Conservation (phyloP, 2,888 invertebrate species). For the Periphyllus acericola region DNA sequence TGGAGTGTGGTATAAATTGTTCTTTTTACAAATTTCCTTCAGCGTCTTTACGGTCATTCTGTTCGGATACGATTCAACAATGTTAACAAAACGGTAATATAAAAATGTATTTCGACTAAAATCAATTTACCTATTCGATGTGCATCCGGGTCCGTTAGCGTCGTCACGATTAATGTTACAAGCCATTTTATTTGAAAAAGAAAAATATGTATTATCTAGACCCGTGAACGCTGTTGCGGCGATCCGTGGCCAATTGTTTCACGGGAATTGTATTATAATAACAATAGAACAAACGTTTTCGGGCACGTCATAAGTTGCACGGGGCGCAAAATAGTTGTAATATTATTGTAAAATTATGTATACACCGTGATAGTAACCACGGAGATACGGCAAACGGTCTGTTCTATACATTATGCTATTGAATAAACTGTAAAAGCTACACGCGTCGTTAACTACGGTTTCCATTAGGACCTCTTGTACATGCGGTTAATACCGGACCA, state of each 20-base stretch:
- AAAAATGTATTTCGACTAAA: background rate
- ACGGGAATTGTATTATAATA: background rate
- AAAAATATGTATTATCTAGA: background rate
- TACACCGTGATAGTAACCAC: background rate
- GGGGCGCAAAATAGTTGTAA: background rate
- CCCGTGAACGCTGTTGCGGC: background rate
- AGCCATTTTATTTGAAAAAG: background rate
- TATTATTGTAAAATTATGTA: background rate
- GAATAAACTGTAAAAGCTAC: background rate
- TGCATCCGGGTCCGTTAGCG: background rate
- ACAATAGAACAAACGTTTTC: background rate
- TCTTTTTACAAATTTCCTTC: constrained; percentile 82
- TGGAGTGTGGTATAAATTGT: constrained; percentile 88
- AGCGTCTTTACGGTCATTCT: constrained; percentile 88
- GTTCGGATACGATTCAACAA: background rate
- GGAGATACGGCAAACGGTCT: background rate
- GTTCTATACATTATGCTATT: background rate
- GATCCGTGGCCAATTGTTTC: too few relatives aligned
- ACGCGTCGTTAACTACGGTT: background rate
- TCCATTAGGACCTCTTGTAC: background rate
- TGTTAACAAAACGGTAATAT: too few relatives aligned
- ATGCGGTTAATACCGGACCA: background rate
- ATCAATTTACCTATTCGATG: background rate
- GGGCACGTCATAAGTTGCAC: background rate
- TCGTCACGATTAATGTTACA: background rate